phyloP scores from a whole-genome alignment of 2,888 invertebrate species.

The Neelides folsomi region DNA sequence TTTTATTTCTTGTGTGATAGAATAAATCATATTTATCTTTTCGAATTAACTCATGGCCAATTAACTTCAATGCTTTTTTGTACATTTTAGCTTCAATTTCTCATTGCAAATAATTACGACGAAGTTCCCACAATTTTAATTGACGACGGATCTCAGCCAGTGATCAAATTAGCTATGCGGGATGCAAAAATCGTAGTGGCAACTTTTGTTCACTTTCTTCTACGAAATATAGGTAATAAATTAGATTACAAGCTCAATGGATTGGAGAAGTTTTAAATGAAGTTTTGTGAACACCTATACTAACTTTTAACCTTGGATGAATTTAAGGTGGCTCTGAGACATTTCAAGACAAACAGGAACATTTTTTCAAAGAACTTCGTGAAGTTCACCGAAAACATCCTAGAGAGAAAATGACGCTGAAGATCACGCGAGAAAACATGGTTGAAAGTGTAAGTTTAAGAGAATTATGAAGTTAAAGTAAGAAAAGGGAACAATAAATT shows the following conservation, averaged over 20 bases:
- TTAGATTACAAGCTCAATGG: background rate
- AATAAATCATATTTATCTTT: too few species aligned
- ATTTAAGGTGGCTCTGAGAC: conserved; percentile 69
- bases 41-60: too few species aligned
- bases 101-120: conserved; percentile 45
- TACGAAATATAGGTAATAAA: conserved; percentile 65
- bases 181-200: conserved; percentile 84
- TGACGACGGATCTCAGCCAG: conserved; percentile 82
- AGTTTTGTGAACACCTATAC: background rate
- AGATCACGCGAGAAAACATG: conserved; percentile 65
- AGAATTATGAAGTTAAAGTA: too few species aligned
- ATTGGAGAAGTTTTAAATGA: background rate
- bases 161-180: conserved; percentile 64
- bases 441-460: conserved; percentile 52
- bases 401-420: conserved; percentile 70
- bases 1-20: too few species aligned
- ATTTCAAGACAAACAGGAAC: conserved; percentile 60
- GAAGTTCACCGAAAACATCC: conserved; percentile 75
- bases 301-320: conserved; percentile 1
- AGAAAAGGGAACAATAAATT: background rate
- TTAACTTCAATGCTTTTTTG: background rate
- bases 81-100: conserved; percentile 50
- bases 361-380: conserved; percentile 67
- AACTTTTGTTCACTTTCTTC: conserved; percentile 75
- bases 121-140: conserved; percentile 56